These are phyloP conservation scores for Tylochromis polylepis DNA, from an alignment of 2,113 vertebrate species.

Conservation along the genomic window DNA sequence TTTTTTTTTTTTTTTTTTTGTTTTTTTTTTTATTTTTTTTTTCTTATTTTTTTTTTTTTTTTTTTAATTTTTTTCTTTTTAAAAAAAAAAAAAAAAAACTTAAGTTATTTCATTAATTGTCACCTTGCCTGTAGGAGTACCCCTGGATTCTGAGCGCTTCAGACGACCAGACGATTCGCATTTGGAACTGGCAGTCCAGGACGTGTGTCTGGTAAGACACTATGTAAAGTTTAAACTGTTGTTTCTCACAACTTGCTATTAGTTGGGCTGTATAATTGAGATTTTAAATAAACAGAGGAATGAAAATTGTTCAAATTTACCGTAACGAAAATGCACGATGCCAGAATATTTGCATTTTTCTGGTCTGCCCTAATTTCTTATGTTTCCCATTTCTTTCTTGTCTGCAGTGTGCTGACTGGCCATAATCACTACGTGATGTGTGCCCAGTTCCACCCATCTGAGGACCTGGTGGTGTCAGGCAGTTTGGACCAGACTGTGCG, in stretches of 20 bases:
- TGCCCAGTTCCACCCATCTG: constrained; percentile 93
- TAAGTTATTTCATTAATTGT: not conserved
- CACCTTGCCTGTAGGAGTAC: constrained; percentile 79
- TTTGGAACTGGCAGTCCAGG: constrained; percentile 98
- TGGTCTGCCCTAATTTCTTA: not conserved
- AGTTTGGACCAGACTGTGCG: constrained; percentile 97
- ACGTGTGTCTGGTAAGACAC: constrained; percentile 90
- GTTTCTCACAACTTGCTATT: not conserved
- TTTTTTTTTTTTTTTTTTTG: too few species aligned
- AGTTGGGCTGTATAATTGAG: not conserved
- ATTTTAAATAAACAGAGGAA: not conserved
- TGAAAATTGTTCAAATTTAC: not conserved
- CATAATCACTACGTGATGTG: constrained; percentile 99
- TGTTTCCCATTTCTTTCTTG: not conserved
- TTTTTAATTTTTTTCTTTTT: too few species aligned
- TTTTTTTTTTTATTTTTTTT: too few species aligned
- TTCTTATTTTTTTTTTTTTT: too few species aligned
- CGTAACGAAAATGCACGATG: fast-evolving
- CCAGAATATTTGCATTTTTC: not conserved
- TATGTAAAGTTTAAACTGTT: not conserved
- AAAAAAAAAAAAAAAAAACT: too few species aligned
- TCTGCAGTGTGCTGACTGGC: constrained; percentile 86
- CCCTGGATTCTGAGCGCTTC: constrained; percentile 97
- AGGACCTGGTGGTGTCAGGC: constrained; percentile 95
- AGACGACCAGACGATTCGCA: constrained; percentile 95